These are phyloP conservation scores for Drosophila dives DNA, from an alignment of 2,888 invertebrate species.

Conservation along the genomic window DNA sequence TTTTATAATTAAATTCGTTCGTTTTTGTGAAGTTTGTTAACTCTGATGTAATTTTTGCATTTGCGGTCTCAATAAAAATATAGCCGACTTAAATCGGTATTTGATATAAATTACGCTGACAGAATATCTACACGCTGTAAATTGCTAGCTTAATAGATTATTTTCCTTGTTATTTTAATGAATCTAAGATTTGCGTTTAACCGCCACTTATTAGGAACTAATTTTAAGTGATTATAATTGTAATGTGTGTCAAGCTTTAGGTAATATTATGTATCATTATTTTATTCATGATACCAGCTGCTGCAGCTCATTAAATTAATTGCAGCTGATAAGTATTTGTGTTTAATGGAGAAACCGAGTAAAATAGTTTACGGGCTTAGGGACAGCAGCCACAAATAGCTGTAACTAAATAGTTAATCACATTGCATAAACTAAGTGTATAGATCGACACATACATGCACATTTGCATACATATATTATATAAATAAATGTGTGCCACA, in stretches of 20 bases:
- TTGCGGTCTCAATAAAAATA: background rate
- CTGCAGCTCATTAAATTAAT: constrained; percentile 14
- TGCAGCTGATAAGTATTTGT: background rate
- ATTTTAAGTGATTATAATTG: background rate
- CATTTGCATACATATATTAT: background rate
- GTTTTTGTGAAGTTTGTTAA: constrained; percentile 3
- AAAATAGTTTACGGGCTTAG: background rate
- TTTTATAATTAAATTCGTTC: constrained; percentile 21
- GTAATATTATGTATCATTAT: background rate
- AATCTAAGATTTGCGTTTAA: background rate
- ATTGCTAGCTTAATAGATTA: background rate
- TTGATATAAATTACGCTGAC: background rate
- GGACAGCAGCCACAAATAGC: background rate
- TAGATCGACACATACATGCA: background rate
- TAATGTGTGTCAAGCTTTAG: background rate
- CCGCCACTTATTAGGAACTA: background rate
- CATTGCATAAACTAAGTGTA: background rate
- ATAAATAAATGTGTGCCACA: background rate
- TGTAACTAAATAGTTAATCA: background rate
- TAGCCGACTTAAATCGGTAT: background rate
- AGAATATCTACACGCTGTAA: background rate
- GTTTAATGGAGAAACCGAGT: background rate
- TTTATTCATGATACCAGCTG: background rate
- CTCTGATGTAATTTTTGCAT: background rate
- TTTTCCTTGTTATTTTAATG: background rate